Percentiles rank a stretch among this genome's conserved stretches.
Evolutionary conservation across 2,888 invertebrate species (phyloP).

Genomic region (Rhagonycha fulva): DNA sequence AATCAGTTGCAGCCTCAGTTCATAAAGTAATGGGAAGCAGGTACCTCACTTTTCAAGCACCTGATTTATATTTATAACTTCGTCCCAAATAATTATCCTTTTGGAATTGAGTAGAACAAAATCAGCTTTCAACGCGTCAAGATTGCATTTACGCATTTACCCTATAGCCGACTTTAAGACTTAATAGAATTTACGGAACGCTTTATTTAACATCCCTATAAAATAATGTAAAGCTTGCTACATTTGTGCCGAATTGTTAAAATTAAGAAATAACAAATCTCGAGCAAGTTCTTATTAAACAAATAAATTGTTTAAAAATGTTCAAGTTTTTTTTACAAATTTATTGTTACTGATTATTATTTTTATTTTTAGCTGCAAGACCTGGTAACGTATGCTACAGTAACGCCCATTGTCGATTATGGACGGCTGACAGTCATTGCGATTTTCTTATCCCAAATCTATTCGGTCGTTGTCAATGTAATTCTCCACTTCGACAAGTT

Average conservation of each 20-base stretch:
- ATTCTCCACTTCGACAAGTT: constrained; percentile 65
- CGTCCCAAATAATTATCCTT: neutral
- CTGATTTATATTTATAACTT: neutral
- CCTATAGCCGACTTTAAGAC: neutral
- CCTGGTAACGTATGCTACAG: constrained; percentile 89
- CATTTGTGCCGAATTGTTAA: neutral
- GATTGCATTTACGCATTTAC: neutral
- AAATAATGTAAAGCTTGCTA: neutral
- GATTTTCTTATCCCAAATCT: constrained; percentile 88
- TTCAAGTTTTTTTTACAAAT: neutral
- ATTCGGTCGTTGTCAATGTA: constrained; percentile 86
- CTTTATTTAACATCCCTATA: neutral
- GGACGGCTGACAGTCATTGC: constrained; percentile 83
- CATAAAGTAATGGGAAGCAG: neutral
- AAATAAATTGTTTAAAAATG: neutral
- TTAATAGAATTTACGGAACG: neutral
- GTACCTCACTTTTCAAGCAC: neutral
- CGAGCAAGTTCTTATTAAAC: neutral
- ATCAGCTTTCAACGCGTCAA: neutral
- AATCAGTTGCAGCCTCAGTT: neutral
- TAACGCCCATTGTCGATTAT: constrained; percentile 85
- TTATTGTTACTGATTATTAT: neutral
- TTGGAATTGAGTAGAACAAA: neutral
- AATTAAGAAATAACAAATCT: neutral
- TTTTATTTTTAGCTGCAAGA: constrained; percentile 70